Percentiles rank a stretch among this genome's conserved stretches.
phyloP scores from a whole-genome alignment of 2,888 invertebrate genomes.

The Drosophila diplacantha region DNA sequence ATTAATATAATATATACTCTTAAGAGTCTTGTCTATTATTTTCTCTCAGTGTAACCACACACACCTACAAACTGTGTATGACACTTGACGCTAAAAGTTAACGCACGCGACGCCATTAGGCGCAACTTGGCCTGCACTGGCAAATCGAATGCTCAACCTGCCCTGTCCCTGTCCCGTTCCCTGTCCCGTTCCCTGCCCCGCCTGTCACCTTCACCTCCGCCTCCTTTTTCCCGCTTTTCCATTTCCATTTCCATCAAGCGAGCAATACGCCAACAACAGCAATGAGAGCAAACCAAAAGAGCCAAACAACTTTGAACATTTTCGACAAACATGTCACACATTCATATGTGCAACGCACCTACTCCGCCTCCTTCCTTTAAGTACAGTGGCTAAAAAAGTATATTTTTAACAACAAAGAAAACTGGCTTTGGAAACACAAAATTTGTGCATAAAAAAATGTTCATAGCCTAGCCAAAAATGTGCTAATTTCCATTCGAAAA shows the following conservation, averaged over 20 bases:
- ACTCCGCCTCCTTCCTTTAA: background rate
- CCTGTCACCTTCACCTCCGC: background rate
- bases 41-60: conserved; percentile 1
- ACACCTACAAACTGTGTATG: conserved; percentile 31
- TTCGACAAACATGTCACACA: conserved; percentile 74
- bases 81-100: conserved; percentile 72
- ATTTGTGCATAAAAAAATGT: too few relatives aligned
- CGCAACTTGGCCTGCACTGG: conserved; percentile 61
- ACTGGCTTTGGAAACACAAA: too few relatives aligned
- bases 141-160: conserved; percentile 40
- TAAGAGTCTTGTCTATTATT: background rate
- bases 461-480: too few relatives aligned
- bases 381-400: conserved; percentile 46
- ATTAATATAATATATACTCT: background rate
- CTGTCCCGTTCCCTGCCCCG: background rate
- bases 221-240: conserved; percentile 15
- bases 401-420: too few relatives aligned
- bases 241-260: conserved; percentile 44
- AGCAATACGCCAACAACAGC: conserved; percentile 23
- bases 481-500: too few relatives aligned
- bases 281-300: conserved; percentile 36
- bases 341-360: conserved; percentile 56
- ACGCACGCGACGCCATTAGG: conserved; percentile 69
- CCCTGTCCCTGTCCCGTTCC: conserved; percentile 22
- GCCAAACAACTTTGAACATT: conserved; percentile 65